Conservation (phyloP, 2,797 vertebrate genomes). For the Lepilemur septentrionalis region DNA sequence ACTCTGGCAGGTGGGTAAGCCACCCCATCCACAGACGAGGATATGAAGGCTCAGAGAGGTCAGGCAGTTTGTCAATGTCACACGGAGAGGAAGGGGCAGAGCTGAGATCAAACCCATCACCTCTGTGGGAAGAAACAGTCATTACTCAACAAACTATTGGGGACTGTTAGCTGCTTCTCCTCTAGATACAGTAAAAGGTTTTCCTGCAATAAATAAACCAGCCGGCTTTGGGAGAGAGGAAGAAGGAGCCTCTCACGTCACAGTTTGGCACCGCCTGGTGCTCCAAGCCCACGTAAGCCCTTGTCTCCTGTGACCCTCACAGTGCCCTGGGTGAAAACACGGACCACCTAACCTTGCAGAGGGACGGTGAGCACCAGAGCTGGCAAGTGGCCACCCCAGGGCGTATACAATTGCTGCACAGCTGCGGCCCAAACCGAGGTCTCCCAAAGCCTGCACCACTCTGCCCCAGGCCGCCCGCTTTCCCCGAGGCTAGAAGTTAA, state of each 20-base stretch:
- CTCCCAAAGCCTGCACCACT: not conserved
- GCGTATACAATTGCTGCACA: not conserved
- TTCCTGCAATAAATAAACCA: not conserved
- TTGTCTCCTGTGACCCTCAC: not conserved
- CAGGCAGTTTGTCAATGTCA: not conserved
- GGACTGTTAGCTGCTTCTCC: not conserved
- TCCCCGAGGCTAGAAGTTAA: not conserved
- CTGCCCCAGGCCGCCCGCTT: not conserved
- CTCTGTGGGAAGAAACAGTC: not conserved
- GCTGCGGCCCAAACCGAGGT: not conserved
- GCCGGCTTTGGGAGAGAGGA: not conserved
- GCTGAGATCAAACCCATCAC: not conserved
- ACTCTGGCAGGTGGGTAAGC: not conserved
- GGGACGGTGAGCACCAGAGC: not conserved
- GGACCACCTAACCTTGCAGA: not conserved
- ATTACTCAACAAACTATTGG: not conserved
- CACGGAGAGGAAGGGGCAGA: not conserved
- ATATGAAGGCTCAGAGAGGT: not conserved
- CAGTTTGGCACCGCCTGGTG: not conserved
- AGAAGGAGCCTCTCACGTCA: not conserved
- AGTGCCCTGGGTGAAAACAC: not conserved
- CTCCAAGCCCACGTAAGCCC: not conserved
- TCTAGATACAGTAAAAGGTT: not conserved
- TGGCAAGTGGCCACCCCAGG: not conserved
- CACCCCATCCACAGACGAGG: not conserved